phyloP scores from a whole-genome alignment of 2,888 invertebrate species.

The Brassicogethes aeneus region DNA sequence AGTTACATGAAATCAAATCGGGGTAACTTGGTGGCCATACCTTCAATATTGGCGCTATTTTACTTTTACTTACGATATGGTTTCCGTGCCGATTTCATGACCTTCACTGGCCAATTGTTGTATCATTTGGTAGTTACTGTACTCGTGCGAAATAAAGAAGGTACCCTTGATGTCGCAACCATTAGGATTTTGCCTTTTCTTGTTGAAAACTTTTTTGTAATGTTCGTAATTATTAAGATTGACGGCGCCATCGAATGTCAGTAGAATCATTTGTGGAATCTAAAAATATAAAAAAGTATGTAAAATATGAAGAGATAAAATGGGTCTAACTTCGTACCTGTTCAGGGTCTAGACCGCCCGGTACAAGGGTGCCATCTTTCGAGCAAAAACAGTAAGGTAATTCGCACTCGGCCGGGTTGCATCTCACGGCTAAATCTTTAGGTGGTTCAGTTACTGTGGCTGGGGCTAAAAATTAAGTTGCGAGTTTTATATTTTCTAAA shows the following conservation, averaged over 20 bases:
- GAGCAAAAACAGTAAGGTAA: slow-evolving; percentile 90
- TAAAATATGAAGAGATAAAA: no score
- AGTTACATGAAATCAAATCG: no score
- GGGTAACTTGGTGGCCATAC: no score
- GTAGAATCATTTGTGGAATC: slow-evolving; percentile 87
- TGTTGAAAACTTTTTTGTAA: slow-evolving; percentile 77
- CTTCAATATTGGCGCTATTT: no score
- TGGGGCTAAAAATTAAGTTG: slow-evolving; percentile 54
- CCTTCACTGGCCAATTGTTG: slow-evolving; percentile 82
- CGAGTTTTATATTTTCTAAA: no score
- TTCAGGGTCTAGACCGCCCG: slow-evolving; percentile 72
- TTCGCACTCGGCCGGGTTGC: slow-evolving; percentile 64
- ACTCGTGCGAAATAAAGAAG: slow-evolving; percentile 87
- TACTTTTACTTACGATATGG: slow-evolving; percentile 61
- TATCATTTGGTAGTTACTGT: slow-evolving; percentile 89
- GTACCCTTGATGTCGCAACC: slow-evolving; percentile 84
- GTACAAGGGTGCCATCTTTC: slow-evolving; percentile 80
- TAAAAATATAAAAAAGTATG: slow-evolving; percentile 38
- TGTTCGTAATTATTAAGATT: slow-evolving; percentile 86
- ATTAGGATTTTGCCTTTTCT: slow-evolving; percentile 77
- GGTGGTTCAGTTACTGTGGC: slow-evolving; percentile 77
- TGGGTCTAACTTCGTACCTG: slow-evolving; percentile 59
- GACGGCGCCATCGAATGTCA: slow-evolving; percentile 89
- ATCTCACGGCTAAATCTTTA: slow-evolving; percentile 68
- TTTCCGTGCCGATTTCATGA: slow-evolving; percentile 73